Base-by-base conservation (phyloP, 2,113 vertebrate species). In the Orycteropus afer region DNA sequence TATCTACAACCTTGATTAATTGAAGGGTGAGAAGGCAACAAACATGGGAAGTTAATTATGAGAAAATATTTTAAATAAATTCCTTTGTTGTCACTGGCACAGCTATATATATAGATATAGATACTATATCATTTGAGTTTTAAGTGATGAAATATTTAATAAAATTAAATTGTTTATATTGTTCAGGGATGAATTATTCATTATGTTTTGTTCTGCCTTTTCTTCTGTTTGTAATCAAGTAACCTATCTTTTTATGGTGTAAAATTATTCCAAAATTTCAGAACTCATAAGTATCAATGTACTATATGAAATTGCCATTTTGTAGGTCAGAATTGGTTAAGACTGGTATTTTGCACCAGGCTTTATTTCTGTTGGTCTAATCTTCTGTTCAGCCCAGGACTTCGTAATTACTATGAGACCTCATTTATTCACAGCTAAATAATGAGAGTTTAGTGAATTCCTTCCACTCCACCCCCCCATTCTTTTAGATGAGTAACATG, bases 311-410 rank as follows among this genome's bases (percentile, higher is more conserved):
- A 90, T 71, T 53, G 13, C 23, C 20, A 42, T 88, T 91, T 89
- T 93, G n/a, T 90, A 45, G 65, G 71, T 79, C 71, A 49, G 5
- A 90, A 59, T 57, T 37, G 29, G 53, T 76, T 53, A 71, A 40
- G 42, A 63, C n/a, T 59, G 47, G 76, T 89, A 51, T 95, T 97
- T 95, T 95, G 95, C 88, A 92, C 12, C 27, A 42, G 87, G 51
- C 49, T 81, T 90, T 93, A 83, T 65, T 92, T 82, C 89, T 74
- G 23, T 37, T 63, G 37, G 77, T 63, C 49, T 86, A 42, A 57
- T 18, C 59, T 76, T 45, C n/a, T 76, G 57, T 88, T 85, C 25
- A 82, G 57, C 47, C 15, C 45, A 27, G 65, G 59, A 47, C 40
- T 63, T 91, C 27, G 4, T 65, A 53, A 83, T 71, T 81, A 53